phyloP scores from a whole-genome alignment of 2,797 vertebrate genomes.

The Anguilla anguilla region DNA sequence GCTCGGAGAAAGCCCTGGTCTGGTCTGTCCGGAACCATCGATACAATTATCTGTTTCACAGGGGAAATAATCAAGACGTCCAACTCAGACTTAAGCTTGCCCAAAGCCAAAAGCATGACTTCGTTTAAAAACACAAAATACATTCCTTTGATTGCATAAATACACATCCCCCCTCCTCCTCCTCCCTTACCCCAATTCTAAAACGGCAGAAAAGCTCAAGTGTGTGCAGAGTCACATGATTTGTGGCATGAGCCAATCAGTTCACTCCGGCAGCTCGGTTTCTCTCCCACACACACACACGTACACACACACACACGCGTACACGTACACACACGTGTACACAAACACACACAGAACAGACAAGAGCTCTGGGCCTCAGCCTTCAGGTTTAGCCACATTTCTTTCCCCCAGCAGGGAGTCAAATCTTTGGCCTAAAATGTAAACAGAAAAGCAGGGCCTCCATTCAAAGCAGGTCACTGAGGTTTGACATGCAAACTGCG shows the following conservation, averaged over 20 bases:
- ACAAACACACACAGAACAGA: neutral
- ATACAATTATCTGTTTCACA: slow-evolving; percentile 57
- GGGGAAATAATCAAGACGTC: slow-evolving; percentile 38
- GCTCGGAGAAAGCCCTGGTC: slow-evolving; percentile 28
- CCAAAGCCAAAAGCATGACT: slow-evolving; percentile 68
- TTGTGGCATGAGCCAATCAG: slow-evolving; percentile 43
- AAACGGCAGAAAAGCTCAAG: slow-evolving; percentile 54
- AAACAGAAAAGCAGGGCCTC: slow-evolving; percentile 45
- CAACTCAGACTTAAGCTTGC: slow-evolving; percentile 49
- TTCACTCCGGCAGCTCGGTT: slow-evolving; percentile 49
- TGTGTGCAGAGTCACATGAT: slow-evolving; percentile 61
- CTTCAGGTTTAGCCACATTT: slow-evolving; percentile 64
- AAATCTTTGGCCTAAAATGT: slow-evolving; percentile 54
- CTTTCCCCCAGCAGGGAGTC: slow-evolving; percentile 42
- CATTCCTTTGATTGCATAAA: slow-evolving; percentile 67
- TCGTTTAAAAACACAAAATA: slow-evolving; percentile 62
- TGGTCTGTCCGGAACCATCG: slow-evolving; percentile 45
- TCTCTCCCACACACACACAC: slow-evolving; percentile 23
- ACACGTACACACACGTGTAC: neutral
- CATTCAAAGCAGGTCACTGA: slow-evolving; percentile 51
- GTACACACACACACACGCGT: neutral
- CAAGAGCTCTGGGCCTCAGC: slow-evolving; percentile 25
- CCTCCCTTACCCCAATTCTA: slow-evolving; percentile 48
- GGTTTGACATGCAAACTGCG: slow-evolving; percentile 60
- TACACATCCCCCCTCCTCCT: slow-evolving; percentile 46